Evolutionary conservation across 1,140 invertebrate genomes (phyloP), one percentile per base, ranked within the genome.

Genomic region (Bactericera cockerelli): DNA sequence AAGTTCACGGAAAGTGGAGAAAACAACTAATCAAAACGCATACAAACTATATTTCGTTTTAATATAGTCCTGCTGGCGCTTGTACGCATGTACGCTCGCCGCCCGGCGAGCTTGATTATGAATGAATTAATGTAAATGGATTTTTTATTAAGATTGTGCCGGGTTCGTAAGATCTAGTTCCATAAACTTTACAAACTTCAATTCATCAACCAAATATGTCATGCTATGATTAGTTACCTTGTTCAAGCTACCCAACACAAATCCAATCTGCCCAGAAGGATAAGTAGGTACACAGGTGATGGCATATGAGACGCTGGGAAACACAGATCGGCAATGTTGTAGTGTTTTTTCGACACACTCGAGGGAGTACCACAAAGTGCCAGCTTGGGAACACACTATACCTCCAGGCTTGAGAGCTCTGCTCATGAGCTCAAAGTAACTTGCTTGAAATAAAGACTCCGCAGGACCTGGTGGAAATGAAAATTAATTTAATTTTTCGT

Each of bases 191-290:
- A n/a, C n/a, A n/a, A n/a, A n/a, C n/a, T n/a, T n/a, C n/a, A n/a
- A n/a, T n/a, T n/a, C n/a, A n/a, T n/a, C n/a, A n/a, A n/a, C n/a
- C n/a, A n/a, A n/a, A n/a, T n/a, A n/a, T n/a, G n/a, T n/a, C n/a
- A n/a, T n/a, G n/a, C n/a, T n/a, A n/a, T n/a, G n/a, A n/a, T n/a
- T 53, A 64, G 70, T 73, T 73, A 81, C 81, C 26, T 70, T 65
- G 65, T 76, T 74, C 55, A 76, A 72, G 63, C 77, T 76, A 64
- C 89, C 95, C 16, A 98, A 75, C 1, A 97, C 75, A 70, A 95
- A 95, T 2, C 93, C 95, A 63, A 98, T 98, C 73, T 93, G 87
- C 0, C 94, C 94, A 25, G 87, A 88, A 0, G 95, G 94, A 71
- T 98, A 99, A 0, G 93, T 94, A 0, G 95, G 93, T 1, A 97